These are phyloP conservation scores for Gnathonemus echidnorhynchus DNA, from an alignment of 2,113 vertebrate species.

Conservation along the genomic window DNA sequence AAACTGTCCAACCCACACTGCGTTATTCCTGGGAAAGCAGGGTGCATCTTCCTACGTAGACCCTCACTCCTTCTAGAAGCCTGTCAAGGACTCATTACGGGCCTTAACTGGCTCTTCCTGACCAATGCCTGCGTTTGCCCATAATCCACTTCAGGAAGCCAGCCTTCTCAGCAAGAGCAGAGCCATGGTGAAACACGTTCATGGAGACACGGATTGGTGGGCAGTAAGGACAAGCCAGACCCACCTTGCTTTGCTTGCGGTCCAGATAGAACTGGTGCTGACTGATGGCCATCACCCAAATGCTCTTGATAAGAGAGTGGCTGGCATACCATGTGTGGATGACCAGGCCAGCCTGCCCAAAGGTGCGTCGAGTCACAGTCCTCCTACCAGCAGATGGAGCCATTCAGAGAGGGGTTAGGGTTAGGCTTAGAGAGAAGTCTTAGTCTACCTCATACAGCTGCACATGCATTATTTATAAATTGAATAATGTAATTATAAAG, in stretches of 20 bases:
- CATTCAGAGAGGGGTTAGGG: background rate
- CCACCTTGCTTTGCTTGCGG: conserved; percentile 94
- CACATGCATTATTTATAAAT: background rate
- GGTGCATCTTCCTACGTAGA: conserved; percentile 32
- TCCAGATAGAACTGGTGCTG: conserved; percentile 99
- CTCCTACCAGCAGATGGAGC: conserved; percentile 55
- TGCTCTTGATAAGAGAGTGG: conserved; percentile 95
- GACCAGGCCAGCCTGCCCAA: conserved; percentile 83
- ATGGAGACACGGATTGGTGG: background rate
- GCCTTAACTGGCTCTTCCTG: background rate
- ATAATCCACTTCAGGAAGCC: background rate
- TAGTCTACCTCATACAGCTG: background rate
- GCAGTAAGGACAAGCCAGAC: conserved; percentile 35
- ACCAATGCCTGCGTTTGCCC: background rate
- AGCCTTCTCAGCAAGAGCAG: background rate
- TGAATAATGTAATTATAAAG: background rate
- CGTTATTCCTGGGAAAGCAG: conserved; percentile 43
- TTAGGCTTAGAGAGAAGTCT: background rate
- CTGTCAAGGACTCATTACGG: background rate
- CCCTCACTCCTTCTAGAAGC: conserved; percentile 28
- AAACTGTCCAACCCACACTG: conserved; percentile 31
- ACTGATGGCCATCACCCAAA: conserved; percentile 99
- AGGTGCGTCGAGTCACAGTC: conserved; percentile 80
- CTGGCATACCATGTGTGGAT: conserved; percentile 98
- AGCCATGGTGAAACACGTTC: background rate